A percentile compares a stretch with the other conserved stretches of the same genome.
Conservation (phyloP, 1,140 invertebrate species). For the Helicorthomorpha holstii region DNA sequence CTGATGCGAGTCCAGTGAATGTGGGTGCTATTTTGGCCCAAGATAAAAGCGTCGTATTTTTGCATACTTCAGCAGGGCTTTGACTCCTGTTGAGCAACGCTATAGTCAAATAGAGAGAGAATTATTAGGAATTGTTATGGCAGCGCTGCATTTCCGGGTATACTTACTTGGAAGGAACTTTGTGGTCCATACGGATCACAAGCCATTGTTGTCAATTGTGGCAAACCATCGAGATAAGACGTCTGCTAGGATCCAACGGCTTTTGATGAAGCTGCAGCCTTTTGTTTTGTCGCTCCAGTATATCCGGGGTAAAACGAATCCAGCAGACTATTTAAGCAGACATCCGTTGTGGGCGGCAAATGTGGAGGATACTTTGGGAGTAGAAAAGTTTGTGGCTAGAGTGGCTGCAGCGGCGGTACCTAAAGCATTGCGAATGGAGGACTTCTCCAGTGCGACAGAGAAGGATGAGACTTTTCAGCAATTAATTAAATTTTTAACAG, state of each 20-base stretch:
- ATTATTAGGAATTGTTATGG: constrained; percentile 11
- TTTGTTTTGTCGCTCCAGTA: background rate
- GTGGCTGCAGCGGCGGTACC: background rate
- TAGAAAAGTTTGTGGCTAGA: too few species aligned
- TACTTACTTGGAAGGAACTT: constrained; percentile 13
- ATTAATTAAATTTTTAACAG: background rate
- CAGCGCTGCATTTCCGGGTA: constrained; percentile 13
- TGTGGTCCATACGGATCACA: constrained; percentile 11
- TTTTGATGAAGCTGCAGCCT: constrained; percentile 5
- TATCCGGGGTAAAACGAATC: background rate
- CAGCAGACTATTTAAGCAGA: background rate
- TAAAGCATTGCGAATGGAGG: background rate
- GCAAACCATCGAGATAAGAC: constrained; percentile 1
- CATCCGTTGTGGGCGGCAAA: background rate
- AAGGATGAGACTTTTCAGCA: constrained; percentile 3
- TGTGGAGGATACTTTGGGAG: background rate
- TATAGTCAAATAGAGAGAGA: too few species aligned
- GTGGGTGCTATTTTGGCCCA: background rate
- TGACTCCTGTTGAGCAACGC: constrained; percentile 10
- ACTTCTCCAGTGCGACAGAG: background rate
- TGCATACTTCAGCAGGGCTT: constrained; percentile 2
- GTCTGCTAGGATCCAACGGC: constrained; percentile 9
- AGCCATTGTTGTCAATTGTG: constrained; percentile 8
- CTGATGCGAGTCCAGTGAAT: too few species aligned
- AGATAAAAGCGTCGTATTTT: background rate